A percentile compares a stretch with the other conserved stretches of the same genome.
Conservation (phyloP, 1,140 invertebrate species). For the Drosophila ironensis region DNA sequence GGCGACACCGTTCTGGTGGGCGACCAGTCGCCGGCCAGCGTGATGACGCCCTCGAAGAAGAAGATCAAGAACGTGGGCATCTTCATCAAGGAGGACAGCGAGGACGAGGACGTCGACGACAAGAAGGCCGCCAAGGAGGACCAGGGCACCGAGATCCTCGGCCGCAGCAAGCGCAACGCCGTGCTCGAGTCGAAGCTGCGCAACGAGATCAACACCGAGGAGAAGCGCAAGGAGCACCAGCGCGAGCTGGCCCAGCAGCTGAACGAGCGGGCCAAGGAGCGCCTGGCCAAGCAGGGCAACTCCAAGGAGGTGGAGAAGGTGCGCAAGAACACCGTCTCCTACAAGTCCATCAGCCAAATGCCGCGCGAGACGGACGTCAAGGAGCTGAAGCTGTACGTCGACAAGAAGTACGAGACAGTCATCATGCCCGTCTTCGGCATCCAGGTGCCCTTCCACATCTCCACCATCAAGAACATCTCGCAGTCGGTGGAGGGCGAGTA, state of each 20-base stretch:
- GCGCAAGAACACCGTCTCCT: conserved; percentile 96
- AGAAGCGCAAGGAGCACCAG: conserved; percentile 98
- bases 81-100: conserved; percentile 96
- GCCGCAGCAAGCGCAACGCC: conserved; percentile 94
- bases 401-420: conserved; percentile 98
- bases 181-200: conserved; percentile 97
- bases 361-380: conserved; percentile 96
- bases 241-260: conserved; percentile 95
- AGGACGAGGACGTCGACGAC: conserved; percentile 90
- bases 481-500: conserved; percentile 99
- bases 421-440: conserved; percentile 98
- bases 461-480: conserved; percentile 99
- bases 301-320: conserved; percentile 95
- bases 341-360: conserved; percentile 95
- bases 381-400: conserved; percentile 97
- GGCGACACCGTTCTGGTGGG: conserved; percentile 98
- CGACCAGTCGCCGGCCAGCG: conserved; percentile 90
- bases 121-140: conserved; percentile 83
- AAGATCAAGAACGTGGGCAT: conserved; percentile 98
- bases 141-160: conserved; percentile 86
- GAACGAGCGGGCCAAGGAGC: conserved; percentile 95
- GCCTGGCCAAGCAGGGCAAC: conserved; percentile 93
- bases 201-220: conserved; percentile 97
- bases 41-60: conserved; percentile 96
- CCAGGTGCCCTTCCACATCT: conserved; percentile 98